A percentile compares a stretch with the other conserved stretches of the same genome.
phyloP scores from a whole-genome alignment of 2,797 vertebrate species.

The Poeciliopsis gracilis region DNA sequence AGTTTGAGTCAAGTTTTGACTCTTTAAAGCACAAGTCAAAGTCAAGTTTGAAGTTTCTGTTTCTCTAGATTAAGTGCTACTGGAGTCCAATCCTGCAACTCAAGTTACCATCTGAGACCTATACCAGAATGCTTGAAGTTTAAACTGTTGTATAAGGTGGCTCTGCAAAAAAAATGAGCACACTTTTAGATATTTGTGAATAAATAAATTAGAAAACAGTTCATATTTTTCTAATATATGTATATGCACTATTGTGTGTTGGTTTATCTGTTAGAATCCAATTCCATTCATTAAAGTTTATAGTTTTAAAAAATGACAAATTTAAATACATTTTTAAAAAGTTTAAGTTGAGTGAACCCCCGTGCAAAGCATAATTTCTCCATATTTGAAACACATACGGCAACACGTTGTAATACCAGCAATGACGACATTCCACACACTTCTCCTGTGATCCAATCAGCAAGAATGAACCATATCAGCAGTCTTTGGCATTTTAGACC shows the following conservation, averaged over 20 bases:
- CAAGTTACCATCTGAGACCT: background rate
- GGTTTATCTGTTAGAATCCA: background rate
- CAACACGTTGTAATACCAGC: background rate
- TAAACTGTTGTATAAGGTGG: background rate
- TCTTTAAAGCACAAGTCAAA: background rate
- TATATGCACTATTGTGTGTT: background rate
- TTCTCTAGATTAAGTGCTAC: background rate
- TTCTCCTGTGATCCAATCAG: background rate
- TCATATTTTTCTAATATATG: background rate
- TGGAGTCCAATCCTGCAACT: background rate
- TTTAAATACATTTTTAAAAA: background rate
- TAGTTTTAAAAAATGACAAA: background rate
- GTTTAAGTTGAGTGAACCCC: background rate
- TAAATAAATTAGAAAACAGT: background rate
- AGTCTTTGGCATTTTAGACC: background rate
- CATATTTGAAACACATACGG: background rate
- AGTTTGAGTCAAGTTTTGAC: background rate
- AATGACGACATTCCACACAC: background rate
- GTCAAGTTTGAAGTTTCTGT: background rate
- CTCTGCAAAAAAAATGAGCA: background rate
- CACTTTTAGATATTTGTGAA: background rate
- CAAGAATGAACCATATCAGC: background rate
- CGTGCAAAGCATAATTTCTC: background rate
- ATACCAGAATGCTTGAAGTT: background rate
- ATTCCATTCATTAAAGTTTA: background rate